Percentiles rank a stretch among this genome's conserved stretches.
phyloP scores from a whole-genome alignment of 2,797 vertebrate genomes.

The Sebastes aleutianus region DNA sequence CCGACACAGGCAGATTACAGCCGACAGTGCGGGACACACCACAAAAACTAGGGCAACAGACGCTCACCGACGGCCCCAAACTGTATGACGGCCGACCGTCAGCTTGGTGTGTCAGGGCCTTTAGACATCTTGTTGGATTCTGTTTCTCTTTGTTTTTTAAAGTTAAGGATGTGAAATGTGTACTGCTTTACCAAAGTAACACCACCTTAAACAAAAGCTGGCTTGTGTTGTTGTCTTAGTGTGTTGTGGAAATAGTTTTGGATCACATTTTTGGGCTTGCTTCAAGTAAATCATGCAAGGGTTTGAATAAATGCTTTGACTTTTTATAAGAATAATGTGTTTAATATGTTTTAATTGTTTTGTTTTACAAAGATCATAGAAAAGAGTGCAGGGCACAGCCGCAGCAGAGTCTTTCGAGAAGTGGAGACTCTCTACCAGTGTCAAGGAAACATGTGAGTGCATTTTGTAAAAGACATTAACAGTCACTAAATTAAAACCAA shows the following conservation, averaged over 20 bases:
- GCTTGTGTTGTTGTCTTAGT: neutral
- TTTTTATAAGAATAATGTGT: neutral
- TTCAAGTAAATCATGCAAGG: neutral
- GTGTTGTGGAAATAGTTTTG: neutral
- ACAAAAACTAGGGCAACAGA: too few species aligned
- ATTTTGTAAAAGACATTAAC: neutral
- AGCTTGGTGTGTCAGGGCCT: neutral
- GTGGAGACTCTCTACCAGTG: conserved; percentile 98
- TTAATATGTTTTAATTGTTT: neutral
- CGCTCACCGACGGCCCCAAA: too few species aligned
- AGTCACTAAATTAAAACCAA: neutral
- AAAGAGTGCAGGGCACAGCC: conserved; percentile 92
- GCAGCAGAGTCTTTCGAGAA: conserved; percentile 94
- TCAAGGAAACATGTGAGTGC: conserved; percentile 93
- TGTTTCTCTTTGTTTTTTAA: neutral
- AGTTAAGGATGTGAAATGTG: neutral
- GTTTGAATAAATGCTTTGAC: neutral
- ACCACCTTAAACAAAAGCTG: neutral
- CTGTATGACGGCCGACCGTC: too few species aligned
- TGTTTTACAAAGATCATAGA: conserved; percentile 89
- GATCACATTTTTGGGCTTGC: neutral
- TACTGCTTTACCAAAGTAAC: neutral
- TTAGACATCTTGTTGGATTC: neutral
- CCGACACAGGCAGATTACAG: fast-evolving
- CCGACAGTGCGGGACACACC: too few species aligned